phyloP scores from a whole-genome alignment of 2,888 invertebrate species.

The Adelphocoris suturalis region DNA sequence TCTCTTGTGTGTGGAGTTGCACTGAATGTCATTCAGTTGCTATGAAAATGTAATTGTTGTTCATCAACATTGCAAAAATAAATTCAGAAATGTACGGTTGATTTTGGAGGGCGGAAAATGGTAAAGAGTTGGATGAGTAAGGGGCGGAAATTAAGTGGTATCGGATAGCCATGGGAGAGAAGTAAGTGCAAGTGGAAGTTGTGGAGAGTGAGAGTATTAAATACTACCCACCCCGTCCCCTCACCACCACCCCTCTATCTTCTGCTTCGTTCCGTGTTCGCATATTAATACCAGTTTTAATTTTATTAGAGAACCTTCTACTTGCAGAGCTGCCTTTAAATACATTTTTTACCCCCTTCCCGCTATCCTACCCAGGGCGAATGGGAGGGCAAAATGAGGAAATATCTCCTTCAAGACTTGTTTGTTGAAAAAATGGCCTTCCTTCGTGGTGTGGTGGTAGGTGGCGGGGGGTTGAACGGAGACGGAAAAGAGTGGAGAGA shows the following conservation, averaged over 20 bases:
- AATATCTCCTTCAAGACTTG: conserved; percentile 75
- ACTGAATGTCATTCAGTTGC: no score
- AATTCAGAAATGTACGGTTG: not conserved
- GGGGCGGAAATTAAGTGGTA: conserved; percentile 67
- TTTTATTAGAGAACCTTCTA: conserved; percentile 73
- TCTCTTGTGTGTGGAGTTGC: no score
- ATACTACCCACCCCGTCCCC: conserved; percentile 49
- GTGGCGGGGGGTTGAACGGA: not conserved
- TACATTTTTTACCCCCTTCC: conserved; percentile 67
- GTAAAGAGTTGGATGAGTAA: not conserved
- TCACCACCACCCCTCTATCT: conserved; percentile 33
- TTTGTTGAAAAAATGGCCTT: conserved; percentile 75
- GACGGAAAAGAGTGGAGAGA: conserved; percentile 62
- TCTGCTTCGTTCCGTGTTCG: conserved; percentile 61
- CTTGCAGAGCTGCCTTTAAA: conserved; percentile 72
- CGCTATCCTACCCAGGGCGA: conserved; percentile 8
- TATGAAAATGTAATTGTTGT: no score
- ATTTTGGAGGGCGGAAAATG: not conserved
- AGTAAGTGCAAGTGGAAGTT: conserved; percentile 45
- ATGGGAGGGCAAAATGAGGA: conserved; percentile 73
- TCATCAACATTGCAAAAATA: not conserved
- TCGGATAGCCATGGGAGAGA: conserved; percentile 59
- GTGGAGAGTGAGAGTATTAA: conserved; percentile 50
- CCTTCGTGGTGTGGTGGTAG: conserved; percentile 60
- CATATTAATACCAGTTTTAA: conserved; percentile 73